Conservation (phyloP, 2,113 vertebrate genomes). For the sheep (Ovis aries) region DNA sequence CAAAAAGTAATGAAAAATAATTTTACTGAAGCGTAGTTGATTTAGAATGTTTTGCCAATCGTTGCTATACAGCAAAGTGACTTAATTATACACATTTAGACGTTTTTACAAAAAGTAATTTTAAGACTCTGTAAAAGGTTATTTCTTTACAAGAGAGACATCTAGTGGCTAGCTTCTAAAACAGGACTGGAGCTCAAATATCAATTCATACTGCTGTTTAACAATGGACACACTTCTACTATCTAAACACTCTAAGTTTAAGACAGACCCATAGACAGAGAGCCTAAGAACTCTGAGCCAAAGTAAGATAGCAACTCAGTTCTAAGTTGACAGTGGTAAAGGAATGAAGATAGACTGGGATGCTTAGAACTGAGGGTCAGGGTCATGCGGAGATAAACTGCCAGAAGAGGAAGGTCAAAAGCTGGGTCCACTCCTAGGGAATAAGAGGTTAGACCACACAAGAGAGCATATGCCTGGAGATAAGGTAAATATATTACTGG, state of each 20-base stretch:
- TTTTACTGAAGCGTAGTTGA: neutral
- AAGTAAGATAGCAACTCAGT: neutral
- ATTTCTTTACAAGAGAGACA: conserved; percentile 76
- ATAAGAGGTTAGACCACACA: neutral
- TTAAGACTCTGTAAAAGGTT: conserved; percentile 14
- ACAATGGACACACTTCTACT: neutral
- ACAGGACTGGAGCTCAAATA: conserved; percentile 16
- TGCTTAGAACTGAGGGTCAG: neutral
- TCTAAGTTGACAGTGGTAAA: neutral
- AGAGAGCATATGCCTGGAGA: neutral
- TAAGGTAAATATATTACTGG: neutral
- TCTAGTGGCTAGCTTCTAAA: conserved; percentile 72
- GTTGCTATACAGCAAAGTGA: neutral
- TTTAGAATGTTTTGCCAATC: neutral
- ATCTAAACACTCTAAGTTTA: neutral
- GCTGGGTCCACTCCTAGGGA: neutral
- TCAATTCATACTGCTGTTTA: conserved; percentile 11
- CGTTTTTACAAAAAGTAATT: neutral
- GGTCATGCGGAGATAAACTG: neutral
- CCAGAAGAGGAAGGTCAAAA: neutral
- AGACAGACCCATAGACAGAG: neutral
- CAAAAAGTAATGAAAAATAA: neutral
- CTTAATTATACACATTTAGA: neutral
- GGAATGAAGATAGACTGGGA: neutral
- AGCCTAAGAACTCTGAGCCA: neutral